Conservation (phyloP, 2,113 vertebrate species). For the Rhabdomys dilectus region DNA sequence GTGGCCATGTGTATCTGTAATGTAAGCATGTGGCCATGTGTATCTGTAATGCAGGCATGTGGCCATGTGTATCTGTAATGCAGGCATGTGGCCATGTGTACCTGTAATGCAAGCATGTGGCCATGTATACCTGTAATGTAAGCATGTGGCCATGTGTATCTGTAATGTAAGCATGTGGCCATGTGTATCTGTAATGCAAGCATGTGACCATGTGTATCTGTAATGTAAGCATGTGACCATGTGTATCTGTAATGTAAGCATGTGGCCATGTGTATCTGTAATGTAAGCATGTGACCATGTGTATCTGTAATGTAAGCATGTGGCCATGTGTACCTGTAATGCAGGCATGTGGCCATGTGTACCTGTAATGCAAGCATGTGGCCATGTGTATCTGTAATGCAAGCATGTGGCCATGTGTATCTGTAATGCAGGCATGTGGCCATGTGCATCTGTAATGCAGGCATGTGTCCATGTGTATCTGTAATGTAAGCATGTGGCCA, state of each 20-base stretch:
- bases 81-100: too few relatives aligned
- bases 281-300: not conserved
- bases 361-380: not conserved
- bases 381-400: not conserved
- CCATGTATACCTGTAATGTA: not conserved
- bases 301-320: not conserved
- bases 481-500: not conserved
- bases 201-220: not conserved
- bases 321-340: not conserved
- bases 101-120: not conserved
- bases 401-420: not conserved
- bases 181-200: not conserved
- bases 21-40: not conserved
- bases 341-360: too few relatives aligned
- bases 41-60: not conserved
- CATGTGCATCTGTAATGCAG: not conserved
- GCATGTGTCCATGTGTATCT: not conserved
- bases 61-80: not conserved
- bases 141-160: not conserved
- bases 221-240: not conserved
- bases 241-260: not conserved
- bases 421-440: not conserved
- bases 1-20: too few relatives aligned
- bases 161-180: not conserved
- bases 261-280: not conserved